Evolutionary conservation across 1,140 invertebrate species (phyloP).

Genomic region (Neodiprion lecontei): DNA sequence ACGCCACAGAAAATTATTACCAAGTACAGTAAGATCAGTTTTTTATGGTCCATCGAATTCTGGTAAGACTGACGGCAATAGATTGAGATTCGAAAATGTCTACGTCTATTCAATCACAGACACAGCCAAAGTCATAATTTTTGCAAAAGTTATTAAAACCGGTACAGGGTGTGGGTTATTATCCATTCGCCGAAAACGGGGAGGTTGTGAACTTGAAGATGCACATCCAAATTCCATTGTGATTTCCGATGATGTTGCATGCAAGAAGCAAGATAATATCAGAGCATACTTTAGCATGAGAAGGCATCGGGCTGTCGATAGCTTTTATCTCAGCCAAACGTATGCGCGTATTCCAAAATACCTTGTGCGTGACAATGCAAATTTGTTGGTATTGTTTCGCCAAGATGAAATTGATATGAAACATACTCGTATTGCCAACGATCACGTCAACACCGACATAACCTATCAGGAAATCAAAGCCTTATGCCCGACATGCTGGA

Average conservation of each 20-base stretch:
- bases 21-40: constrained; percentile 8
- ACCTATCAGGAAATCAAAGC: no score
- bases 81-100: constrained; percentile 20
- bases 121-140: not conserved
- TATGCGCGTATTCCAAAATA: no score
- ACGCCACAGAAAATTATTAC: constrained; percentile 37
- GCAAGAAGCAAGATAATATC: no score
- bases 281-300: no score
- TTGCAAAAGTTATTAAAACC: constrained; percentile 14
- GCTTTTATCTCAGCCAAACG: no score
- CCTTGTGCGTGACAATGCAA: no score
- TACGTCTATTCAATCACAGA: constrained; percentile 24
- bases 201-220: no score
- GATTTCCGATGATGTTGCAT: no score
- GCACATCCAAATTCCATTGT: no score
- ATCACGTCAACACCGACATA: no score
- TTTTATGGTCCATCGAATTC: constrained; percentile 27
- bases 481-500: no score
- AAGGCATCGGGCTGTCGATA: no score
- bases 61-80: constrained; percentile 26
- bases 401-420: constrained; percentile 50
- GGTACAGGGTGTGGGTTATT: constrained; percentile 17
- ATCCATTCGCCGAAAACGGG: not conserved
- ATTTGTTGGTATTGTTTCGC: constrained; percentile 43
- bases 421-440: constrained; percentile 41